Conservation (phyloP, 2,113 vertebrate species). For the Rhinichthys klamathensis region DNA sequence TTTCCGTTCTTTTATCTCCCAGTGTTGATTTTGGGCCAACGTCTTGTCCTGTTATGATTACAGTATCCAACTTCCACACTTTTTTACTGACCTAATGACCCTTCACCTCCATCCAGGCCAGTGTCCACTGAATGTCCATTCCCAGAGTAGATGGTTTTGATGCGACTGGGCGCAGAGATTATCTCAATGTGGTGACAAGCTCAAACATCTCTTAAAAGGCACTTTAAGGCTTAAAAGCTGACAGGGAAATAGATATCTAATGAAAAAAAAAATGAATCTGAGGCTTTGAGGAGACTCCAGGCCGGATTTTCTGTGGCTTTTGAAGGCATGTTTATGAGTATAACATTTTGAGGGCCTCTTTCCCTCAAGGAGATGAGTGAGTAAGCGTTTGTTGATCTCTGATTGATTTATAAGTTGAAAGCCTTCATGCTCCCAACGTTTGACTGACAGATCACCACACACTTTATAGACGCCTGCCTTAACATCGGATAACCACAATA, state of each 20-base stretch:
- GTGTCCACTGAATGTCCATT: constrained; percentile 14
- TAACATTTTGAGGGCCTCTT: constrained; percentile 9
- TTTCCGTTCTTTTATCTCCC: neutral
- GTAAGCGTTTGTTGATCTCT: constrained; percentile 13
- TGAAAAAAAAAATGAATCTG: constrained; percentile 47
- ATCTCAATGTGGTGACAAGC: constrained; percentile 27
- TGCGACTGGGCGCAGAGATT: neutral
- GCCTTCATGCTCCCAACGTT: neutral
- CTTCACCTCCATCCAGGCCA: constrained; percentile 23
- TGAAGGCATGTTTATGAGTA: constrained; percentile 42
- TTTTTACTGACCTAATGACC: neutral
- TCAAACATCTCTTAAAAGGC: constrained; percentile 32
- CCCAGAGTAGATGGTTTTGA: constrained; percentile 6
- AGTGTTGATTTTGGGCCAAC: neutral
- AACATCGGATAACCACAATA: neutral
- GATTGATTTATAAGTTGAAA: constrained; percentile 37
- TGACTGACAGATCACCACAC: constrained; percentile 12
- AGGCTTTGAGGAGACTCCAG: constrained; percentile 7
- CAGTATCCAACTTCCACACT: neutral
- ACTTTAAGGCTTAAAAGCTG: constrained; percentile 47
- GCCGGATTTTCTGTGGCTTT: constrained; percentile 35
- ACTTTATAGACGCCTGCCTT: neutral
- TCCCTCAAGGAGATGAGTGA: constrained; percentile 9
- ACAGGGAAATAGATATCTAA: constrained; percentile 50
- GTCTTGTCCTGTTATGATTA: neutral